Evolutionary conservation across 1,140 invertebrate genomes (phyloP).

Genomic region (Cecropterus lyciades): DNA sequence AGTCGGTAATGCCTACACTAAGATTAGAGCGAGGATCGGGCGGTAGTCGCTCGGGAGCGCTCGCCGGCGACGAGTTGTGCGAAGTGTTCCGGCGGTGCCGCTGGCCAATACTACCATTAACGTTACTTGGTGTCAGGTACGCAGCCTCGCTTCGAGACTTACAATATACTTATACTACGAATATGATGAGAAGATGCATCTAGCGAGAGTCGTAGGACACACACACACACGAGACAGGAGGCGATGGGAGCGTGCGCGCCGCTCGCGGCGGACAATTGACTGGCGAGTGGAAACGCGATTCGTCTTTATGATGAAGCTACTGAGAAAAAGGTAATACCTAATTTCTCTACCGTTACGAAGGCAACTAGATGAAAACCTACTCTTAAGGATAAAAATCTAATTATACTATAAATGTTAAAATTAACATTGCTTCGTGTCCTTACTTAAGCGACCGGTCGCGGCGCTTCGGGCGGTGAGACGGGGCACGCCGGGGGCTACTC

Average conservation of each 20-base stretch:
- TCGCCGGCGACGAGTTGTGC: constrained; percentile 58
- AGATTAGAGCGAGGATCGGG: constrained; percentile 50
- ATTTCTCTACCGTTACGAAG: constrained; percentile 80
- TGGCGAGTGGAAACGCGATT: constrained; percentile 51
- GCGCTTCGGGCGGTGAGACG: constrained; percentile 40
- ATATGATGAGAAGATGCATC: constrained; percentile 61
- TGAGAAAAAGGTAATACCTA: constrained; percentile 81
- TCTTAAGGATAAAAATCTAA: constrained; percentile 83
- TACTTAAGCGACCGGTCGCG: constrained; percentile 58
- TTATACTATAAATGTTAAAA: constrained; percentile 81
- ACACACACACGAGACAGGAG: constrained; percentile 43
- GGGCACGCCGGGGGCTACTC: constrained; percentile 41
- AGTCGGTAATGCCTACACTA: constrained; percentile 74
- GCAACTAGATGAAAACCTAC: constrained; percentile 84
- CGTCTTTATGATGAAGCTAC: constrained; percentile 74
- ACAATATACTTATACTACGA: constrained; percentile 63
- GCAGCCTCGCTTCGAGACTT: constrained; percentile 65
- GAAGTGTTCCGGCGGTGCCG: constrained; percentile 49
- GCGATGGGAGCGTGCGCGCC: constrained; percentile 36
- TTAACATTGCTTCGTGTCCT: constrained; percentile 82
- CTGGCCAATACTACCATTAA: constrained; percentile 57
- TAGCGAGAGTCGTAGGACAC: constrained; percentile 57
- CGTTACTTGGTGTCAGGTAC: constrained; percentile 76
- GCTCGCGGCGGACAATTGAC: constrained; percentile 70
- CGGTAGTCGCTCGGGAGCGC: constrained; percentile 28